Conservation (phyloP, 2,888 invertebrate species). For the Muschampia plurimacula region DNA sequence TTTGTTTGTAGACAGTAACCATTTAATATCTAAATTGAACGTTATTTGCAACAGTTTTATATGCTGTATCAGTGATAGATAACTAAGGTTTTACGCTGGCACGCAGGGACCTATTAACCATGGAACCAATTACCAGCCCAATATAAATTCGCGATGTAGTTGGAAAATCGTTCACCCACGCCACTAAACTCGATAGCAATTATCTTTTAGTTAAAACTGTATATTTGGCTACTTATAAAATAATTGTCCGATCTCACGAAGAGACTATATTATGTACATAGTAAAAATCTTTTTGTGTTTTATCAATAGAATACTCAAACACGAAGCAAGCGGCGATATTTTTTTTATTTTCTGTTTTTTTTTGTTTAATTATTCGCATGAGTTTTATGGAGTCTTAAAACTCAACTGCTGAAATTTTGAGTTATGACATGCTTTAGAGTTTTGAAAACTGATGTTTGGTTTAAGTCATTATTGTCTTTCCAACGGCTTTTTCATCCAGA, state of each 20-base stretch:
- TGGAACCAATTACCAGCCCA: no score
- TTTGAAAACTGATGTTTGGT: not conserved
- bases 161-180: not conserved
- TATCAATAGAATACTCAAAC: constrained; percentile 24
- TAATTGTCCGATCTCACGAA: constrained; percentile 29
- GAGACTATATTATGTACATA: constrained; percentile 22
- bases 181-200: not conserved
- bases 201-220: constrained; percentile 3
- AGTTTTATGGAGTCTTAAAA: not conserved
- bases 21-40: not conserved
- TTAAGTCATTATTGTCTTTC: not conserved
- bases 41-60: no score
- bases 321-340: constrained; percentile 4
- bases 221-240: constrained; percentile 35
- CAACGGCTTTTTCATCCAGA: not conserved
- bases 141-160: no score
- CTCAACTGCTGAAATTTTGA: not conserved
- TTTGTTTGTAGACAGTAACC: not conserved
- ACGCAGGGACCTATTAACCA: no score
- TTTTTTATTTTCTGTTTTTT: not conserved
- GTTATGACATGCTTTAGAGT: not conserved
- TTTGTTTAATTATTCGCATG: not conserved
- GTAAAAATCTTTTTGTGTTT: constrained; percentile 24
- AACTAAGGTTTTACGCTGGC: no score
- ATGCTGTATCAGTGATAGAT: no score